Percentiles rank a stretch among this genome's conserved stretches.
phyloP scores from a whole-genome alignment of 2,888 invertebrate genomes.

The Drosophila seclusa region DNA sequence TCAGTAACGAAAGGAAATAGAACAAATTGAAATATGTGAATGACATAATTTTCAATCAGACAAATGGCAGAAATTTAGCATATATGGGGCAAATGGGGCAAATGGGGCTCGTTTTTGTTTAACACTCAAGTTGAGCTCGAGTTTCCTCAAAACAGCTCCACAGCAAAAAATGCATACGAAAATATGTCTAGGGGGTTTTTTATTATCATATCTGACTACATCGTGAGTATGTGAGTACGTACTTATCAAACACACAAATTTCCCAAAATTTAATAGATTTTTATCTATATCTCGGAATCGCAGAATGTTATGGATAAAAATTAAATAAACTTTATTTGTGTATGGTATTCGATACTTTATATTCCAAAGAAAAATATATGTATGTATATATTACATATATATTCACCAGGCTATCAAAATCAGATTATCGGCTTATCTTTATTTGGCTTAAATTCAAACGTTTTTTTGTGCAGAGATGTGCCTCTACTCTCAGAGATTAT shows the following conservation, averaged over 20 bases:
- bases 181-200: slow-evolving; percentile 13
- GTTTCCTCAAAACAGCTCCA: slow-evolving; percentile 1
- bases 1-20: too few species aligned
- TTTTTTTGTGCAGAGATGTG: not conserved
- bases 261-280: not conserved
- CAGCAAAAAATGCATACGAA: slow-evolving; percentile 1
- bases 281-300: not conserved
- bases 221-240: slow-evolving; percentile 9
- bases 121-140: slow-evolving; percentile 2
- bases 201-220: not conserved
- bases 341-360: not conserved
- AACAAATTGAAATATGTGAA: too few species aligned
- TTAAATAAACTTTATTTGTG: not conserved
- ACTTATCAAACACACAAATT: slow-evolving; percentile 14
- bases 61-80: not conserved
- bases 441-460: not conserved
- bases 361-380: not conserved
- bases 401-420: not conserved
- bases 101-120: not conserved
- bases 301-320: not conserved
- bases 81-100: not conserved
- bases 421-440: not conserved
- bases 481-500: not conserved
- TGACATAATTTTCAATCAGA: not conserved
- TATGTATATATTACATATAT: not conserved